A percentile compares a stretch with the other conserved stretches of the same genome.
phyloP scores from a whole-genome alignment of 2,888 invertebrate species.

The Calameuta idolon region DNA sequence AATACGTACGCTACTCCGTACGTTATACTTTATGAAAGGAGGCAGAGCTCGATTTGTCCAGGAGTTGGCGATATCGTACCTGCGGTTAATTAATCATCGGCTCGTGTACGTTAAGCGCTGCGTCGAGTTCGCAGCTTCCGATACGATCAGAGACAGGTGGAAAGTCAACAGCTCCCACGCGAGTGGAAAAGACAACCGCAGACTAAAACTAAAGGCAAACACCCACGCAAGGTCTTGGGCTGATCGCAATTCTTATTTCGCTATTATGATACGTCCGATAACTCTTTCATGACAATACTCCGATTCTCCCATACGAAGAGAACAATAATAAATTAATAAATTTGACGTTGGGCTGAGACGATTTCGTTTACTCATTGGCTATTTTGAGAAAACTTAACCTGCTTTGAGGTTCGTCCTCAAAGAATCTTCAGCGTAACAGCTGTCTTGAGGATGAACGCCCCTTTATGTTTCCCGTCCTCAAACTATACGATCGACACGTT shows the following conservation, averaged over 20 bases:
- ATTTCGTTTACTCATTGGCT: too few species aligned
- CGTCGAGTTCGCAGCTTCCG: constrained; percentile 35
- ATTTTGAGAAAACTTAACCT: too few species aligned
- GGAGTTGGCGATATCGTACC: not conserved
- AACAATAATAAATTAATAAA: not conserved
- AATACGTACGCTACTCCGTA: not conserved
- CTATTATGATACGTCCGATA: not conserved
- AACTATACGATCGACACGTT: too few species aligned
- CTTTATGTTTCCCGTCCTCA: too few species aligned
- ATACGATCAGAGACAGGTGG: constrained; percentile 50
- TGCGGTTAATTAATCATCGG: constrained; percentile 48
- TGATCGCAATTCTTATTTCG: not conserved
- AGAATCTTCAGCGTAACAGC: too few species aligned
- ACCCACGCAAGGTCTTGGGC: not conserved
- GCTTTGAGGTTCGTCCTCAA: too few species aligned
- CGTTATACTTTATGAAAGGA: not conserved
- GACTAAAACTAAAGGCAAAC: not conserved
- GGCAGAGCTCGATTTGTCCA: not conserved
- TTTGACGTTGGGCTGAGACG: too few species aligned
- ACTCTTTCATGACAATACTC: not conserved
- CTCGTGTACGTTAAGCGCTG: constrained; percentile 16
- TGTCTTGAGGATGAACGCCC: too few species aligned
- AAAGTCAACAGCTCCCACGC: constrained; percentile 39
- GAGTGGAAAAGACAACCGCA: constrained; percentile 14
- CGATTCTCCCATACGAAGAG: not conserved